Evolutionary conservation across 2,888 invertebrate genomes (phyloP).

Genomic region (Morpho achilles): DNA sequence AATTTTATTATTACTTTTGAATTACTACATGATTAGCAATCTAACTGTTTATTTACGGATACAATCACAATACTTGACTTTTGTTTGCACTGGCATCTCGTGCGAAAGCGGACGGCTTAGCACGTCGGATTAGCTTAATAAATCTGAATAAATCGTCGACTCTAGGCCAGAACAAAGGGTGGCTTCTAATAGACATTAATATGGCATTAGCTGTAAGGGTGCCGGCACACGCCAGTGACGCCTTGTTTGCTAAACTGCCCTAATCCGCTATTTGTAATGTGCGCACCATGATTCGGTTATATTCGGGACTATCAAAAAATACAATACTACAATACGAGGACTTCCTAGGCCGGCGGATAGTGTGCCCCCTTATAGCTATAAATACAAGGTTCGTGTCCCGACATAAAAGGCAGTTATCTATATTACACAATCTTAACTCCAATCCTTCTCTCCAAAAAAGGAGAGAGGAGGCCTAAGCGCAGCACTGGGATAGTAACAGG

Average conservation of each 20-base stretch:
- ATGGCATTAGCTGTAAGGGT: slow-evolving; percentile 70
- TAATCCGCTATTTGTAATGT: slow-evolving; percentile 75
- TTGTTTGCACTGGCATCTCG: slow-evolving; percentile 45
- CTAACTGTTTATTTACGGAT: slow-evolving; percentile 11
- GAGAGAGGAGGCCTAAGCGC: no score
- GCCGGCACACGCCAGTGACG: slow-evolving; percentile 66
- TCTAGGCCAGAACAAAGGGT: slow-evolving; percentile 56
- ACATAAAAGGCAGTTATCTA: no score
- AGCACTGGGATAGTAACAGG: no score
- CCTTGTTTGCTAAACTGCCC: slow-evolving; percentile 80
- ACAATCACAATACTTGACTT: slow-evolving; percentile 35
- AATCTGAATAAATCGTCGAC: slow-evolving; percentile 65
- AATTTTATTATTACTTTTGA: not conserved
- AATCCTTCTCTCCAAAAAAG: no score
- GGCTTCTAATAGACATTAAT: slow-evolving; percentile 74
- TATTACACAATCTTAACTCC: no score
- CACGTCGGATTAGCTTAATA: slow-evolving; percentile 57
- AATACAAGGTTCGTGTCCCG: no score
- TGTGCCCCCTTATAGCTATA: no score
- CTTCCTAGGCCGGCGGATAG: no score
- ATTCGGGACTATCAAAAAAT: slow-evolving; percentile 15
- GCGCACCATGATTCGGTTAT: slow-evolving; percentile 34
- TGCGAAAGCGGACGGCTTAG: slow-evolving; percentile 59
- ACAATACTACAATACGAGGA: not conserved
- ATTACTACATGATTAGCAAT: slow-evolving; percentile 7